A percentile compares a stretch with the other conserved stretches of the same genome.
Conservation (phyloP, 2,888 invertebrate genomes). For the Athalia rosae region DNA sequence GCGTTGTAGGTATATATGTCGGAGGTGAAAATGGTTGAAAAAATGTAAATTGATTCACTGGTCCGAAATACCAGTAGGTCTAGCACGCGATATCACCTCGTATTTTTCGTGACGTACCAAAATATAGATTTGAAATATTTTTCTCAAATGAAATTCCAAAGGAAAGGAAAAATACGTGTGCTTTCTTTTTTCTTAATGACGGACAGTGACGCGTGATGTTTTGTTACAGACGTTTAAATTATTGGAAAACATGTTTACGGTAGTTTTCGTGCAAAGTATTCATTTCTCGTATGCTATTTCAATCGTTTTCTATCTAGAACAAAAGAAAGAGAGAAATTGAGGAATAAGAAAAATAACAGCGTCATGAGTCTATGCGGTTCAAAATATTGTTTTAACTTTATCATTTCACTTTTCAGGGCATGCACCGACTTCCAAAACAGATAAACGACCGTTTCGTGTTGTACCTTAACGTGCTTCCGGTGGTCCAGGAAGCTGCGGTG, state of each 20-base stretch:
- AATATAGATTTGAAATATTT: conserved; percentile 12
- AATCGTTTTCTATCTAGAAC: background rate
- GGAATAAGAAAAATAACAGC: background rate
- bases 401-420: conserved; percentile 77
- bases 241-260: conserved; percentile 38
- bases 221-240: background rate
- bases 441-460: conserved; percentile 81
- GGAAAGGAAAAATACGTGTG: conserved; percentile 30
- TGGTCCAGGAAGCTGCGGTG: conserved; percentile 77
- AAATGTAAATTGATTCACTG: conserved; percentile 4
- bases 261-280: conserved; percentile 18
- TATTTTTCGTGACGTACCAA: background rate
- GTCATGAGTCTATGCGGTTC: background rate
- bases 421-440: conserved; percentile 80
- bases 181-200: conserved; percentile 23
- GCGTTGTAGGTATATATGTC: too few relatives aligned
- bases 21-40: background rate
- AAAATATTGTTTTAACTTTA: conserved; percentile 42
- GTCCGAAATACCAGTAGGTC: background rate
- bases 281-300: background rate
- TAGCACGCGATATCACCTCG: background rate
- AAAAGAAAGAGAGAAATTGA: background rate
- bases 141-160: conserved; percentile 11
- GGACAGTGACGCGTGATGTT: background rate
- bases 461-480: conserved; percentile 84